Evolutionary conservation across 2,888 invertebrate species (phyloP), one percentile per base, ranked within the genome.

Genomic region (Tricholauxania praeusta): DNA sequence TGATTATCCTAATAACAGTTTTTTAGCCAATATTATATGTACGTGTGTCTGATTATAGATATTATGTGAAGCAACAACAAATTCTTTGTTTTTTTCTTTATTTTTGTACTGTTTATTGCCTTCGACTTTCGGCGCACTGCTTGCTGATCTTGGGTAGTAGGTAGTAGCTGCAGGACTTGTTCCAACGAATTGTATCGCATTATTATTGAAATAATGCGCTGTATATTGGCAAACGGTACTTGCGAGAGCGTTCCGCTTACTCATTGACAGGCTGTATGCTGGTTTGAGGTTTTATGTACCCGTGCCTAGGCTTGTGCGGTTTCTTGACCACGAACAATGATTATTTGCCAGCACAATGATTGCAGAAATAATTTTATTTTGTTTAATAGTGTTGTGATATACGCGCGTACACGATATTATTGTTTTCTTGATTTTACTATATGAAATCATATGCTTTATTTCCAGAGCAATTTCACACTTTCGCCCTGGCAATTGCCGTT

Each of bases 1-100:
- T 87, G 86, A 87, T 87, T 87, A 87, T 84, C 83, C 83, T 87
- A 87, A 86, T 86, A 86, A 86, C 84, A 87, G 87, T 84, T 84
- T 82, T 87, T 86, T 86, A 83, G 82, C 81, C 83, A 81, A 86
- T 87, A 87, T 87, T 86, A 86, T 85, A 85, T 85, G 86, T 85
- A 87, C 87, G 87, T 87, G 86, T 84, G 82, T 79, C 86, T 87
- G 86, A 87, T 87, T 87, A 87, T 87, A 87, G 85, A 85, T 86
- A 87, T 87, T 86, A 87, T 80, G 78, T 73, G 74, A 67, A 69
- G 77, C 75, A 74, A 74, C 47, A 15, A 66, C 72, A 64, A 14
- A 63, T 17, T 59, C 19, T 39, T 68, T 68, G 12, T 70, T 70
- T 70, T 65, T 68, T n/a, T 63, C 48, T 32, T 72, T 14, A 47